These are phyloP conservation scores for Poeciliopsis presidionis DNA, from an alignment of 2,797 vertebrate genomes.

Conservation along the genomic window DNA sequence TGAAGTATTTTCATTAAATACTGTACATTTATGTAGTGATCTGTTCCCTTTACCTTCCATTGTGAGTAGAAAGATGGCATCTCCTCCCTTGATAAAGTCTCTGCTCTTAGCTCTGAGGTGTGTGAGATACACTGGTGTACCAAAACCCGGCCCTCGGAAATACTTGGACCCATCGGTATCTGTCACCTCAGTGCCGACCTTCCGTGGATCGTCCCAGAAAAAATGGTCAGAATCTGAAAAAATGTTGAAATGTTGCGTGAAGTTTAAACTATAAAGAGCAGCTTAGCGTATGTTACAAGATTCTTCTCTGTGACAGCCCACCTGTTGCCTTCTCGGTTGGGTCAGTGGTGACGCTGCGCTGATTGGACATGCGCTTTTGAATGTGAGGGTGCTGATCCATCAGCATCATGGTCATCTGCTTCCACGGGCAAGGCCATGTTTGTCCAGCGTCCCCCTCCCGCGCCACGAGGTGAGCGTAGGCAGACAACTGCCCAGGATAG, in stretches of 20 bases:
- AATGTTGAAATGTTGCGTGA: neutral
- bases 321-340: constrained; percentile 68
- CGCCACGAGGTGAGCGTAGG: constrained; percentile 85
- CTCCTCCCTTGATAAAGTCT: constrained; percentile 89
- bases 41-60: constrained; percentile 84
- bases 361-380: constrained; percentile 90
- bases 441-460: constrained; percentile 78
- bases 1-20: neutral
- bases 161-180: constrained; percentile 84
- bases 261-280: neutral
- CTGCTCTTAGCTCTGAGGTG: constrained; percentile 85
- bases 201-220: constrained; percentile 89
- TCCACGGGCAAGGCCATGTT: constrained; percentile 84
- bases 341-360: constrained; percentile 90
- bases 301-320: constrained; percentile 25
- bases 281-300: neutral
- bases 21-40: neutral
- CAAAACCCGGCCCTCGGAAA: constrained; percentile 77
- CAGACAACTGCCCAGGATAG: constrained; percentile 69
- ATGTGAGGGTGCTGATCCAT: constrained; percentile 93
- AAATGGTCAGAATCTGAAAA: constrained; percentile 52
- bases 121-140: constrained; percentile 83
- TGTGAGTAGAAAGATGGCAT: constrained; percentile 87
- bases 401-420: constrained; percentile 90
- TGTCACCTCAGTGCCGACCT: constrained; percentile 76